Base-by-base conservation (phyloP, 2,888 invertebrate species). In the Drepana falcataria region DNA sequence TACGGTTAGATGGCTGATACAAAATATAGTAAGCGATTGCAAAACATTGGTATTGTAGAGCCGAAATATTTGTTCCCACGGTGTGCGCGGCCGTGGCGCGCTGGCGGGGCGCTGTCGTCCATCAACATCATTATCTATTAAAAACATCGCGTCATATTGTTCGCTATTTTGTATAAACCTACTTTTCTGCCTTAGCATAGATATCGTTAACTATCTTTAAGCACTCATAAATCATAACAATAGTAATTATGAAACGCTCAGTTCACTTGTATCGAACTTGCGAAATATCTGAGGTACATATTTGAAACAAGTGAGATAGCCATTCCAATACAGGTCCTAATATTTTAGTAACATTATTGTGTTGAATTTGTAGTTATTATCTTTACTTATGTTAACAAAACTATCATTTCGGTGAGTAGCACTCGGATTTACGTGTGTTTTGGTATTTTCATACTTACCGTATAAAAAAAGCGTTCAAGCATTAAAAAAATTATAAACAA, bases 91-190 rank as follows among this genome's bases (percentile, higher is more conserved):
- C 68, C 68, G 61, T 75, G 75, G 73, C 69, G 59, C 65, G 67
- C 61, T 67, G 63, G 78, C 71, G 75, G 75, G 72, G 64, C 77
- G 80, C 80, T 83, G 87, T 87, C 89, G 85, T 88, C 79, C 87
- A 88, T 90, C 89, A 91, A 85, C 83, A 85, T 87, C 83, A 86
- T 87, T 89, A 90, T 90, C 89, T 90, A 87, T 88, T 87, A 90
- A 90, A 90, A 90, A 88, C 87, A 90, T 89, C 88, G 80, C 85
- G 85, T 89, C 89, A 90, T 87, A 88, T 89, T 89, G 87, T 90
- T 87, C 82, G 79, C 85, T 87, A 85, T 88, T 88, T 85, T 85
- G 86, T 85, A 84, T 80, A 85, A 88, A 85, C 79, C 83, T 79
- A 85, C 85, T 85, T 44, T 86, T 87, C 81, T 75, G 77, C 77